A percentile compares a stretch with the other conserved stretches of the same genome.
Conservation (phyloP, 2,797 vertebrate genomes). For the Sphaeramia orbicularis region DNA sequence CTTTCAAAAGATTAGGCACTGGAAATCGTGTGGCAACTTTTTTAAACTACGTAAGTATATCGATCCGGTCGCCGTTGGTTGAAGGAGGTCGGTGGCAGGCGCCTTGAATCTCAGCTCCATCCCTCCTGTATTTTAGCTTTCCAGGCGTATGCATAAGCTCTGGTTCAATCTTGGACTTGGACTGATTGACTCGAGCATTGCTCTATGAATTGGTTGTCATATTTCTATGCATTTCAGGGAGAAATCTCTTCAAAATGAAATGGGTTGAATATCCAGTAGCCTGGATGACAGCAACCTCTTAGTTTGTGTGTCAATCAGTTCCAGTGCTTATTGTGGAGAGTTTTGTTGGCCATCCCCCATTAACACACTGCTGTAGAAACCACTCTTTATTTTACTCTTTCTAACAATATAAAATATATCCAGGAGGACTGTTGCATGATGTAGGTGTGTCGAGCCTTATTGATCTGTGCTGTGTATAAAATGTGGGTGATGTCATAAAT, state of each 20-base stretch:
- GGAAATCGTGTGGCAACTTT: conserved; percentile 99
- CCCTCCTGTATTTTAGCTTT: conserved; percentile 23
- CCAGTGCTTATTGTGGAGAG: conserved; percentile 75
- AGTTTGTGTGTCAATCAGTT: conserved; percentile 73
- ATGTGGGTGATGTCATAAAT: too few species aligned
- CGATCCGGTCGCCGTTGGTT: conserved; percentile 54
- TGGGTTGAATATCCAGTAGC: neutral
- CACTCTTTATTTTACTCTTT: conserved; percentile 3
- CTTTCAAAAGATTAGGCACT: conserved; percentile 99
- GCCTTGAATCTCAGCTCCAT: conserved; percentile 3
- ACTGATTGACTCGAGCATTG: conserved; percentile 75
- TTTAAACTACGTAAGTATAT: conserved; percentile 99
- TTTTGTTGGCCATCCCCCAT: conserved; percentile 48
- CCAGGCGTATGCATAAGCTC: conserved; percentile 52
- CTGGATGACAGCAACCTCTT: conserved; percentile 2
- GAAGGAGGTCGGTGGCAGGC: conserved; percentile 21
- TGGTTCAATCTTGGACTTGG: conserved; percentile 76
- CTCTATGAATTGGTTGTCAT: neutral
- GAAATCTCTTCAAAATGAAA: neutral
- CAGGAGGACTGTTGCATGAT: conserved; percentile 12
- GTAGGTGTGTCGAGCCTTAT: neutral
- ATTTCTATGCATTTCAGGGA: neutral
- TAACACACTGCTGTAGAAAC: conserved; percentile 43
- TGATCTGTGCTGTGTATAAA: neutral
- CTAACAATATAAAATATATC: conserved; percentile 17